Conservation (phyloP, 2,888 invertebrate species). For the Xiphydria camelus region DNA sequence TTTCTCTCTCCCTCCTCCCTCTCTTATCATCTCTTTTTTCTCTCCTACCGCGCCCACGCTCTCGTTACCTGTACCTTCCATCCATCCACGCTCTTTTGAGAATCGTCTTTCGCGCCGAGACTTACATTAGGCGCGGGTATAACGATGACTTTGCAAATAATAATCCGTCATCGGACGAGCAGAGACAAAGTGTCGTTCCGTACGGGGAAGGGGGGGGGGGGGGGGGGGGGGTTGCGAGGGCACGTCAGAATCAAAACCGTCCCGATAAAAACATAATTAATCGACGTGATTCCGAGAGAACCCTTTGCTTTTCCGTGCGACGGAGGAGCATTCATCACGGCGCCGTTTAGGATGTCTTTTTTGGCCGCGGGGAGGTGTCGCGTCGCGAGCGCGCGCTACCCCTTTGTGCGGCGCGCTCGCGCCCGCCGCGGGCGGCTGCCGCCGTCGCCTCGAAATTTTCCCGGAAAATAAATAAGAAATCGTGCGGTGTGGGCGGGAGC, state of each 20-base stretch:
- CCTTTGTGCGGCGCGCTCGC: background rate
- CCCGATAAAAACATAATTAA: slow-evolving; percentile 3
- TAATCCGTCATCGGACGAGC: background rate
- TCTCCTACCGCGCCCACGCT: background rate
- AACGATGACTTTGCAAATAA: background rate
- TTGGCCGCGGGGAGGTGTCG: background rate
- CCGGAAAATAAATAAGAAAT: slow-evolving; percentile 14
- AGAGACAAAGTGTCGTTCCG: background rate
- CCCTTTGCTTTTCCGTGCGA: background rate
- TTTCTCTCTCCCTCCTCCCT: background rate
- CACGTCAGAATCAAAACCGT: background rate
- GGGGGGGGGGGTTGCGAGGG: background rate
- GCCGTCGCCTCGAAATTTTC: slow-evolving; percentile 4
- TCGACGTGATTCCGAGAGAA: background rate
- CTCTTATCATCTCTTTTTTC: background rate
- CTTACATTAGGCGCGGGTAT: too few species aligned
- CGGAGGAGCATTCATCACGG: background rate
- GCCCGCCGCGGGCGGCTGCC: background rate
- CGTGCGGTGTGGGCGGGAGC: background rate
- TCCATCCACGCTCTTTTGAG: too few species aligned
- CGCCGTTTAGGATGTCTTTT: background rate
- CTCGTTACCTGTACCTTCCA: too few species aligned
- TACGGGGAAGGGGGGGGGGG: too few species aligned
- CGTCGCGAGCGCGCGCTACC: background rate
- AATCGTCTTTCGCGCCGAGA: background rate